Percentiles rank a stretch among this genome's conserved stretches.
These are phyloP conservation scores for Thereva nobilitata DNA, from an alignment of 2,888 invertebrate species.

Conservation along the genomic window DNA sequence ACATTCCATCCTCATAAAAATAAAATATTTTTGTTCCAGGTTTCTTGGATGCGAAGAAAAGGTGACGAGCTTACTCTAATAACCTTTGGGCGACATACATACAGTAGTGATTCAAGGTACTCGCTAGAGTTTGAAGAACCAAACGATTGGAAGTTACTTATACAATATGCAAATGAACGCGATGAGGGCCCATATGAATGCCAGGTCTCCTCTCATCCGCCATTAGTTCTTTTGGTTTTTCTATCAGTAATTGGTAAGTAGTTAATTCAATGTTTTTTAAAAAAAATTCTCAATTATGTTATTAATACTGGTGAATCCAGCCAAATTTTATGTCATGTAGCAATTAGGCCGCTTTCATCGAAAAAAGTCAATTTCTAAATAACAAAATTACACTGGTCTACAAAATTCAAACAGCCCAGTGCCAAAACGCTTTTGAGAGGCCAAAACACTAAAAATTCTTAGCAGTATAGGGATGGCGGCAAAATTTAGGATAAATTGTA, in stretches of 20 bases:
- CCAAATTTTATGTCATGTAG: background rate
- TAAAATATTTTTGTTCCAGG: conserved; percentile 53
- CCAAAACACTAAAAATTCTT: too few species aligned
- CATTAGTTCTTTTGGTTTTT: conserved; percentile 70
- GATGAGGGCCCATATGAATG: conserved; percentile 81
- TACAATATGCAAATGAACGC: conserved; percentile 72
- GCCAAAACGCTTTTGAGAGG: too few species aligned
- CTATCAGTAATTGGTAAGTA: conserved; percentile 74
- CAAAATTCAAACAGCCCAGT: too few species aligned
- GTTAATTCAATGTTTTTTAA: conserved; percentile 1
- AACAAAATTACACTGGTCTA: too few species aligned
- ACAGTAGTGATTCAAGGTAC: conserved; percentile 70
- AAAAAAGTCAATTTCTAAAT: too few species aligned
- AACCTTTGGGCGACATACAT: conserved; percentile 69
- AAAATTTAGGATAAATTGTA: too few species aligned
- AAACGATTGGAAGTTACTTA: conserved; percentile 76
- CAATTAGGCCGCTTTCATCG: too few species aligned
- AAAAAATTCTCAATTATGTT: background rate
- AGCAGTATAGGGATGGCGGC: too few species aligned
- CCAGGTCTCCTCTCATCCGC: conserved; percentile 78
- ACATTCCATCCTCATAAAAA: background rate
- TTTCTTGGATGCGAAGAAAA: conserved; percentile 72
- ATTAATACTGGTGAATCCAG: background rate
- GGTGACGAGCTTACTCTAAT: conserved; percentile 70
- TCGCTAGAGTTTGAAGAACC: conserved; percentile 71